Percentiles rank a stretch among this genome's conserved stretches.
Evolutionary conservation across 2,888 invertebrate genomes (phyloP).

Genomic region (Julus scandinavius): DNA sequence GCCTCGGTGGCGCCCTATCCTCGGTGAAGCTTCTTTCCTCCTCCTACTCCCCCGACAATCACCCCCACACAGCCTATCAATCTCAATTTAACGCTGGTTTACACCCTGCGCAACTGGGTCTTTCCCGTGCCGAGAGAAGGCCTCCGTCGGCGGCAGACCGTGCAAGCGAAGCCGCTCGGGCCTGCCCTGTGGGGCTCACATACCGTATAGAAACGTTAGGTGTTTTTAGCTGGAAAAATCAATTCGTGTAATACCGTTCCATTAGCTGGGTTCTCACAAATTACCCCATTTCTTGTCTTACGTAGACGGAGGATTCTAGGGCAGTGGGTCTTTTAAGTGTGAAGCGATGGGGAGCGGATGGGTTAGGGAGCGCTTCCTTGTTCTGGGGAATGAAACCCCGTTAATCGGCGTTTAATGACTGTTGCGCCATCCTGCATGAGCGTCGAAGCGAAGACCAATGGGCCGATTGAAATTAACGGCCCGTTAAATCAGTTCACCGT

Average conservation of each 20-base stretch:
- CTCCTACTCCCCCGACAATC: neutral
- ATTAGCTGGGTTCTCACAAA: slow-evolving; percentile 1
- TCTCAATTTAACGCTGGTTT: neutral
- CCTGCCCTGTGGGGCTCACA: neutral
- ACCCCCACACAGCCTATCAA: neutral
- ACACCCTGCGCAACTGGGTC: neutral
- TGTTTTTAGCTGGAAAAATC: slow-evolving; percentile 34
- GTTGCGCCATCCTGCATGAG: neutral
- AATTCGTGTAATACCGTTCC: neutral
- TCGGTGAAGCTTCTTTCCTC: neutral
- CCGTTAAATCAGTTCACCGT: neutral
- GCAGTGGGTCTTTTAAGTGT: slow-evolving; percentile 31
- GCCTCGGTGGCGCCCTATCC: neutral
- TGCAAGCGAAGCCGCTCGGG: neutral
- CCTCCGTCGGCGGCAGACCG: slow-evolving; percentile 34
- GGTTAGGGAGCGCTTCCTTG: neutral
- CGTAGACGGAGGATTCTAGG: neutral
- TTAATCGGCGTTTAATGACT: neutral
- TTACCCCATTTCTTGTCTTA: slow-evolving; percentile 34
- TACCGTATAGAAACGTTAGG: neutral
- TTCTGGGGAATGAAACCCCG: neutral
- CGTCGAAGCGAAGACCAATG: neutral
- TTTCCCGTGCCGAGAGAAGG: neutral
- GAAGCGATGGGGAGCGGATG: neutral
- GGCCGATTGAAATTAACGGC: neutral